Evolutionary conservation across 1,140 invertebrate genomes (phyloP).

Genomic region (Aphaenogaster floridana): DNA sequence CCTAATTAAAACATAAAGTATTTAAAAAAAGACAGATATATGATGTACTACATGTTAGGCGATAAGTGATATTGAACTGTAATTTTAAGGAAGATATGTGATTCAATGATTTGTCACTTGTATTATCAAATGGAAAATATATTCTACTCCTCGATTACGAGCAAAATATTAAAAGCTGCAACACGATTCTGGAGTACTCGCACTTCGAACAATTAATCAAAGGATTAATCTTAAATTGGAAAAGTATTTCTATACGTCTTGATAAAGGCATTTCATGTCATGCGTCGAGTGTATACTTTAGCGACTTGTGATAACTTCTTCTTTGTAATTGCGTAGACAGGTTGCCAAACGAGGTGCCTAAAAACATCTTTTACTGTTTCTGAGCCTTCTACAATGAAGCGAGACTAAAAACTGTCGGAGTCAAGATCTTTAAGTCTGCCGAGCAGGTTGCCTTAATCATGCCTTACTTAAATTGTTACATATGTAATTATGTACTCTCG

Average conservation of each 20-base stretch:
- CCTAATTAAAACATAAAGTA: slow-evolving; percentile 30
- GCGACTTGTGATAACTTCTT: slow-evolving; percentile 49
- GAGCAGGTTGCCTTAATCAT: slow-evolving; percentile 68
- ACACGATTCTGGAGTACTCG: not conserved
- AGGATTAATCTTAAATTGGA: slow-evolving; percentile 37
- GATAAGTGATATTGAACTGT: slow-evolving; percentile 25
- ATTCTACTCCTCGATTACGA: slow-evolving; percentile 23
- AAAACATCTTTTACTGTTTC: slow-evolving; percentile 49
- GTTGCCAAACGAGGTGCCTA: slow-evolving; percentile 54
- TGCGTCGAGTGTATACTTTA: slow-evolving; percentile 17
- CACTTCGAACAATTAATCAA: slow-evolving; percentile 36
- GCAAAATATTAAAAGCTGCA: slow-evolving; percentile 31
- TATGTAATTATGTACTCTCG: slow-evolving; percentile 18
- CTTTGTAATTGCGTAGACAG: slow-evolving; percentile 50
- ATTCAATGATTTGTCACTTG: slow-evolving; percentile 30
- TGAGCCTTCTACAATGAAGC: slow-evolving; percentile 47
- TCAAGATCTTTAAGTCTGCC: slow-evolving; percentile 53
- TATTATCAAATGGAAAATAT: slow-evolving; percentile 12
- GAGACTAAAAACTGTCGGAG: slow-evolving; percentile 36
- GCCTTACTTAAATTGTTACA: slow-evolving; percentile 63
- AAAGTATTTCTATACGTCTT: slow-evolving; percentile 1
- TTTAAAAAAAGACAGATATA: slow-evolving; percentile 50
- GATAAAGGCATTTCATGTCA: slow-evolving; percentile 35
- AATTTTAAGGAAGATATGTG: slow-evolving; percentile 42
- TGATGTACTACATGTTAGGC: slow-evolving; percentile 37